Base-by-base conservation (phyloP, 1,140 invertebrate genomes). In the Conus ventricosus region DNA sequence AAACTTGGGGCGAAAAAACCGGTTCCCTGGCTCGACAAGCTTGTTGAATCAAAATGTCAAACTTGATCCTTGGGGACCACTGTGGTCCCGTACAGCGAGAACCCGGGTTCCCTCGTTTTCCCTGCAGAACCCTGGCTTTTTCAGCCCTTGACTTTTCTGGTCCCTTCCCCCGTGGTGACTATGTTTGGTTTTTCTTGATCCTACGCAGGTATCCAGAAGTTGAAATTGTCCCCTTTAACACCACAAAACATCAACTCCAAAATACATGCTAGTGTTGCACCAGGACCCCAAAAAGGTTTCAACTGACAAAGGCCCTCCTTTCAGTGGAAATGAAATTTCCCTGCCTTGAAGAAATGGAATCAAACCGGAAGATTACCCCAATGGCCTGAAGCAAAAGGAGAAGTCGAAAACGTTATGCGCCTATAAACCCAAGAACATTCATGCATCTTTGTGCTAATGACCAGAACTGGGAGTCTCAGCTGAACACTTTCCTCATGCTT, bases 401-500 rank as follows among this genome's bases (percentile, higher is more conserved):
- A n/a, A n/a, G n/a, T n/a, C n/a, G n/a, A n/a, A n/a, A n/a, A n/a
- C n/a, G n/a, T n/a, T n/a, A n/a, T n/a, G n/a, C n/a, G n/a, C n/a
- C n/a, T n/a, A n/a, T n/a, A n/a, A n/a, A n/a, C n/a, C n/a, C n/a
- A n/a, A n/a, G n/a, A n/a, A n/a, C n/a, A n/a, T 88, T 15, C 75
- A 81, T 2, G n/a, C n/a, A n/a, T n/a, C 94, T n/a, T 94, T 10
- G 95, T 95, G 53, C 95, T 95, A 88, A 85, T 95, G 10, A 93
- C 94, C n/a, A n/a, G n/a, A n/a, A n/a, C n/a, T n/a, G n/a, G n/a
- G n/a, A n/a, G n/a, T n/a, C n/a, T n/a, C n/a, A n/a, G n/a, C n/a
- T n/a, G n/a, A n/a, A n/a, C n/a, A n/a, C n/a, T n/a, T n/a, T n/a
- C n/a, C n/a, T n/a, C n/a, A n/a, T n/a, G n/a, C n/a, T n/a, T n/a